These are phyloP conservation scores for Pogonocherus hispidulus DNA, from an alignment of 2,888 invertebrate species.

Conservation along the genomic window DNA sequence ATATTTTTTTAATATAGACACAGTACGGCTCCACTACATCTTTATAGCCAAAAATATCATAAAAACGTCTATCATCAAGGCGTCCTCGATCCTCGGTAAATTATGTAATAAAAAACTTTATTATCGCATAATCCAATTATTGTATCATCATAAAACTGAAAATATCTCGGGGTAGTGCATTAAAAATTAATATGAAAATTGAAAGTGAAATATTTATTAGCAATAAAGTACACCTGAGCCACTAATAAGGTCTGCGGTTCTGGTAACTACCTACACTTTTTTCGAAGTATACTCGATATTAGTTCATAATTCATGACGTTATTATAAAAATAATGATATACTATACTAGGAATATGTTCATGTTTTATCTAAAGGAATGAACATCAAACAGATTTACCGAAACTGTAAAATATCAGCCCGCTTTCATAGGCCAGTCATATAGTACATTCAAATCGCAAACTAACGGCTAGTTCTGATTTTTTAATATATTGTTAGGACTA, in stretches of 20 bases:
- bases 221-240: conserved; percentile 25
- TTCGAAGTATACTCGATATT: neutral
- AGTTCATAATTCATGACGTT: neutral
- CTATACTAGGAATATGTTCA: too few relatives aligned
- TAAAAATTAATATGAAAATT: conserved; percentile 29
- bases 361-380: too few relatives aligned
- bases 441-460: too few relatives aligned
- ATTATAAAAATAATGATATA: too few relatives aligned
- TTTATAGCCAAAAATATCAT: neutral
- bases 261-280: conserved; percentile 7
- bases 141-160: conserved; percentile 20
- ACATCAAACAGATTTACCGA: too few relatives aligned
- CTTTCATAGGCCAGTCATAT: too few relatives aligned
- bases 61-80: conserved; percentile 1
- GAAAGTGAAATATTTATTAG: conserved; percentile 32
- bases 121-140: conserved; percentile 27
- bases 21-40: neutral
- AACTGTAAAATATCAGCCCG: too few relatives aligned
- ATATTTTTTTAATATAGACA: neutral
- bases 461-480: too few relatives aligned
- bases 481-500: too few relatives aligned
- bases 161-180: conserved; percentile 25
- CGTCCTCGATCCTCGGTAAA: conserved; percentile 20
- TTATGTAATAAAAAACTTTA: conserved; percentile 29
- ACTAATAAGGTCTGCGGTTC: conserved; percentile 7